phyloP scores from a whole-genome alignment of 2,113 vertebrate genomes.

The Hippopotamus amphibius region DNA sequence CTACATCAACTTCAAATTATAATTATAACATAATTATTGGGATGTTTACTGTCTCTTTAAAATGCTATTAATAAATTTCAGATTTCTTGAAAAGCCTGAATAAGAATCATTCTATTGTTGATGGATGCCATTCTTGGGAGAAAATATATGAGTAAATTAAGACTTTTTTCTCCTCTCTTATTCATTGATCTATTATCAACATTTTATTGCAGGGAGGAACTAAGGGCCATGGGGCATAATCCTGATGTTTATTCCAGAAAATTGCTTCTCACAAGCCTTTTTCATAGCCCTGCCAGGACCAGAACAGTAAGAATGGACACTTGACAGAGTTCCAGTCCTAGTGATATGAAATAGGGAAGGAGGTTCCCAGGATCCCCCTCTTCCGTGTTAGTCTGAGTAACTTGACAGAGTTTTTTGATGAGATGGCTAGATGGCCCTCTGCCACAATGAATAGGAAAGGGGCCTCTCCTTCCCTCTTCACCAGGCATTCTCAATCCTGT shows the following conservation, averaged over 20 bases:
- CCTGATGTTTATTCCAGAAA: neutral
- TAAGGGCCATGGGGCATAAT: neutral
- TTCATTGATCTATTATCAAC: neutral
- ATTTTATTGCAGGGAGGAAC: neutral
- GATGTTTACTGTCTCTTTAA: neutral
- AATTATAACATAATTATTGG: neutral
- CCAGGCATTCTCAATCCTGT: neutral
- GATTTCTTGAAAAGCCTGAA: neutral
- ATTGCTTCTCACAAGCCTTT: neutral
- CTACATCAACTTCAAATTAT: neutral
- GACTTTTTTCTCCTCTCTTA: neutral
- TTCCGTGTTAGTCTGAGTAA: neutral
- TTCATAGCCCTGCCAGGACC: neutral
- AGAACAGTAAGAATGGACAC: neutral
- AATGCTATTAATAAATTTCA: neutral
- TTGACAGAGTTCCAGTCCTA: neutral
- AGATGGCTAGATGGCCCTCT: neutral
- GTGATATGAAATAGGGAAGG: neutral
- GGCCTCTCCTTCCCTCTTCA: neutral
- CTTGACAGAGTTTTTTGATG: neutral
- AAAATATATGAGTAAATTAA: neutral
- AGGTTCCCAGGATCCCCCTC: neutral
- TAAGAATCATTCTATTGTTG: neutral
- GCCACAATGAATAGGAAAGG: neutral
- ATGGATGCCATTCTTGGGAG: neutral